Evolutionary conservation across 2,888 invertebrate species (phyloP).

Genomic region (Muscina levida): DNA sequence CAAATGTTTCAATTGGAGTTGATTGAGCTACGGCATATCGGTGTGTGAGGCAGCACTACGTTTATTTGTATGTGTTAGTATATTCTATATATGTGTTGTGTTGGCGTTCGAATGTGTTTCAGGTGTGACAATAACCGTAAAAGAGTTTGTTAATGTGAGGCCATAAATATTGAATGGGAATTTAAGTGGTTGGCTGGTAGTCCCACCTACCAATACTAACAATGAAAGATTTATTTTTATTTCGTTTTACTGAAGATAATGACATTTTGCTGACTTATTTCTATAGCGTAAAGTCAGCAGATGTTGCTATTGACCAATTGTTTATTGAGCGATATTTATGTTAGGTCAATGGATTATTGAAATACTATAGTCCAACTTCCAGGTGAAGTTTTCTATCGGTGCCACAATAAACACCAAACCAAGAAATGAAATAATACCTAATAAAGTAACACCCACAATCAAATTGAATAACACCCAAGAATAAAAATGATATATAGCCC

Average conservation of each 20-base stretch:
- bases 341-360: too few relatives aligned
- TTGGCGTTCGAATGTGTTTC: conserved; percentile 54
- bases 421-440: too few relatives aligned
- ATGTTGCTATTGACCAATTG: neutral
- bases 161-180: conserved; percentile 61
- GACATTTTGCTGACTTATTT: conserved; percentile 25
- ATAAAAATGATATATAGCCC: too few relatives aligned
- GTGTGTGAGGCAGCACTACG: conserved; percentile 24
- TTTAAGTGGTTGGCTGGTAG: conserved; percentile 39
- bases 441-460: too few relatives aligned
- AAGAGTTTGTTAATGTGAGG: conserved; percentile 68
- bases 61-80: conserved; percentile 25
- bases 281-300: neutral
- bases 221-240: conserved; percentile 59
- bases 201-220: neutral
- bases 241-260: conserved; percentile 47
- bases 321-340: too few relatives aligned
- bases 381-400: too few relatives aligned
- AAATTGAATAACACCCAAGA: too few relatives aligned
- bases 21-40: conserved; percentile 60
- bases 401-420: too few relatives aligned
- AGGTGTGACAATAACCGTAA: conserved; percentile 72
- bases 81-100: conserved; percentile 31
- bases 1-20: conserved; percentile 39
- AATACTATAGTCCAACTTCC: too few relatives aligned